These are phyloP conservation scores for Macrostomum lignano DNA, from an alignment of 1,140 invertebrate species.

Conservation along the genomic window DNA sequence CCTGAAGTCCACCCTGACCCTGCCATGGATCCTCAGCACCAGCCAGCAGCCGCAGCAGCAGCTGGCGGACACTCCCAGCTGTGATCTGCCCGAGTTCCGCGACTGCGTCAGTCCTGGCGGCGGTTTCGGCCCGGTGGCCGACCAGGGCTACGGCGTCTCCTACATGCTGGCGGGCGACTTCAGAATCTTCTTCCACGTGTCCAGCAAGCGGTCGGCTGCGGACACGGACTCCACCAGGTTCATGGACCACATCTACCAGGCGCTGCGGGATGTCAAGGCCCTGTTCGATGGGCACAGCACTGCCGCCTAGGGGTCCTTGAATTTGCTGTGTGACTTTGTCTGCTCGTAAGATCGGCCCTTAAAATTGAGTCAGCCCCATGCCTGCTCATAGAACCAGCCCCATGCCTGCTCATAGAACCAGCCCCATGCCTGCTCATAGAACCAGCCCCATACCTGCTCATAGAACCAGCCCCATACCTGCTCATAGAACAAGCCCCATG, in stretches of 20 bases:
- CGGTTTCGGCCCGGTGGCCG: conserved; percentile 32
- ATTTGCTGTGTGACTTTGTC: conserved; percentile 31
- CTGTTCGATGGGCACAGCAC: conserved; percentile 31
- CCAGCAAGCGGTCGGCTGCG: conserved; percentile 25
- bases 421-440: too few species aligned
- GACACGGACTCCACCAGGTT: conserved; percentile 25
- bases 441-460: too few species aligned
- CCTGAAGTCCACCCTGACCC: conserved; percentile 25
- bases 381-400: too few species aligned
- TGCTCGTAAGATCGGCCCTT: conserved; percentile 27
- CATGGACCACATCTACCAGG: conserved; percentile 23
- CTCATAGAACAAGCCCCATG: too few species aligned
- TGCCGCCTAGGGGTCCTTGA: conserved; percentile 32
- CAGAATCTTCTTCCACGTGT: conserved; percentile 31
- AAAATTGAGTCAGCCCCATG: too few species aligned
- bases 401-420: too few species aligned
- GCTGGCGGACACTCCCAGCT: conserved; percentile 31
- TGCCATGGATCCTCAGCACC: conserved; percentile 8
- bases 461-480: too few species aligned
- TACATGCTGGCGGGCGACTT: conserved; percentile 31
- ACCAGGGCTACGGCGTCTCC: conserved; percentile 31
- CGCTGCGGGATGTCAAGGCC: conserved; percentile 24
- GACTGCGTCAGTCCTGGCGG: conserved; percentile 28
- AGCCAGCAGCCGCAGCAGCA: conserved; percentile 65
- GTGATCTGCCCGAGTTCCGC: conserved; percentile 45